Base-by-base conservation (phyloP, 2,888 invertebrate genomes). In the Hipparchia semele region DNA sequence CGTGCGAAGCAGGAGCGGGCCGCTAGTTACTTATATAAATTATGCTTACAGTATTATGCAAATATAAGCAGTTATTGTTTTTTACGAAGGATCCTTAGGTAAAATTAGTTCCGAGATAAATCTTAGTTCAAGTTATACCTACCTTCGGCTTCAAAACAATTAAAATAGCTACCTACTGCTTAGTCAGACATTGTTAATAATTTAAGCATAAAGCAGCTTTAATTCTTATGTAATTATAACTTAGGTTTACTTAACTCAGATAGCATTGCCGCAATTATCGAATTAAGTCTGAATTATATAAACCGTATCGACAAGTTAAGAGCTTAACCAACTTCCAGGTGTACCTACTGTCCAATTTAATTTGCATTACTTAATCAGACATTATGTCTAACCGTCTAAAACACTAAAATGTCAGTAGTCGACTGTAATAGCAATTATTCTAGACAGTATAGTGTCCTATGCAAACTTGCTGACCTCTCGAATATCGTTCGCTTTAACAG, bases 361-460 rank as follows among this genome's bases (percentile, higher is more conserved):
- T 64, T 64, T 64, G 64, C 64, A 64, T 64, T 51, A 51, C 49
- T 51, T 10, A 64, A 33, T 49, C 23, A 64, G 64, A 51, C 64
- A 64, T 64, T 51, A 64, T 60, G 33, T 60, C 56, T 13, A 58
- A 53, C 53, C 6, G 56, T 58, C 39, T 39, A 39, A 60, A 39
- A 6, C 51, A n/a, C 51, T 64, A 23, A 64, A 64, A 64, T 64
- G 51, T 51, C 64, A 64, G 51, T 23, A 33, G 23, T n/a, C 13
- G 6, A 60, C 59, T 9, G 33, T 12, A 39, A 39, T 60, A 8
- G 39, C 33, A 39, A 39, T 59, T 59, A 10, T 33, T 33, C 0
- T 59, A 59, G 23, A 56, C 56, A 23, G 23, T 23, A 23, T 23
- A 23, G 23, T 23, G 23, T 23, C 23, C 23, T 23, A 23, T 23